These are phyloP conservation scores for Escarpia spicata DNA, from an alignment of 2,888 invertebrate genomes.

Conservation along the genomic window DNA sequence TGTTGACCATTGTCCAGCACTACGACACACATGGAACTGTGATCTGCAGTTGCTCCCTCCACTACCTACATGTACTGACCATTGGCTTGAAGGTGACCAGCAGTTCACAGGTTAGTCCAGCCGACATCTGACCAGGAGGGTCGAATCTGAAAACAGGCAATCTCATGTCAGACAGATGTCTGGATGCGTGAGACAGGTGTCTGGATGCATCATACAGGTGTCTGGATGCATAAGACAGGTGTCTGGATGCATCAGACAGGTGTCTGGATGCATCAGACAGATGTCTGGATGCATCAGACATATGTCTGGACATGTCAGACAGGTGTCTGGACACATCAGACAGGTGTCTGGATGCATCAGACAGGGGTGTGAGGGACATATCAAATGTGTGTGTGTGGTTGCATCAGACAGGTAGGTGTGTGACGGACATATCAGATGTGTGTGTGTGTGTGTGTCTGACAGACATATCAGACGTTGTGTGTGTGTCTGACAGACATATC, in stretches of 20 bases:
- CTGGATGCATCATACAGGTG: background rate
- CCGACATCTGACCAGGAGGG: constrained; percentile 66
- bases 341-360: background rate
- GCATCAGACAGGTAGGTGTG: background rate
- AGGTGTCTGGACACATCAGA: background rate
- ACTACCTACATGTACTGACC: constrained; percentile 46
- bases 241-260: background rate
- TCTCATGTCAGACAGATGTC: background rate
- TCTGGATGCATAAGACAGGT: background rate
- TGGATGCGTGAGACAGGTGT: background rate
- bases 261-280: background rate
- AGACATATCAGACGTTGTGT: no score
- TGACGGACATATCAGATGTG: no score
- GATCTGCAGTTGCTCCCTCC: background rate
- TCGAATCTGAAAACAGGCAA: constrained; percentile 57
- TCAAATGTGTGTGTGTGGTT: background rate
- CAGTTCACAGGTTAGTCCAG: constrained; percentile 65
- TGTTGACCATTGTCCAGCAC: background rate
- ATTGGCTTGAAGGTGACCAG: constrained; percentile 64
- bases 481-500: no score
- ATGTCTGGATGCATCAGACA: background rate
- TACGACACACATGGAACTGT: background rate
- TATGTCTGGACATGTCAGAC: background rate
- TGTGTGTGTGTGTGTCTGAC: no score
- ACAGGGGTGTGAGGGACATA: background rate